Percentiles rank a stretch among this genome's conserved stretches.
These are phyloP conservation scores for Atherinosoma microstoma DNA, from an alignment of 2,797 vertebrate species.

Conservation along the genomic window DNA sequence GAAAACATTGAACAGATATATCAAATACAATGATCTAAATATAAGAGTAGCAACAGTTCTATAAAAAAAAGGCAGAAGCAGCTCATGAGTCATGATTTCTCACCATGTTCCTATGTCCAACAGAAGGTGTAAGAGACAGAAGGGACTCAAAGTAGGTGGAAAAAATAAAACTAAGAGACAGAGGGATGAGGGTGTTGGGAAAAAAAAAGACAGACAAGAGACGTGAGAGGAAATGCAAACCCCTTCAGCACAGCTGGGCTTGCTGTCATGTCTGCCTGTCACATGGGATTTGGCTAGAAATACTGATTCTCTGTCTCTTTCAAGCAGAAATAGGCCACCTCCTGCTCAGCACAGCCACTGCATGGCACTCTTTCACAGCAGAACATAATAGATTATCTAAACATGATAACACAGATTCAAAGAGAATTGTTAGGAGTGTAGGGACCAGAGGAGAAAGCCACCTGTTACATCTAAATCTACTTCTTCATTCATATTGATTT, in stretches of 20 bases:
- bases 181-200: conserved; percentile 1
- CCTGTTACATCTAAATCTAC: conserved; percentile 12
- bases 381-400: conserved; percentile 25
- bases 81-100: neutral
- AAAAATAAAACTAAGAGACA: conserved; percentile 9
- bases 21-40: neutral
- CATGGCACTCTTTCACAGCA: conserved; percentile 44
- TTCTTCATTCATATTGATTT: neutral
- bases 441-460: conserved; percentile 24
- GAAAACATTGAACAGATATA: neutral
- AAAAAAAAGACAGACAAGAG: conserved; percentile 27
- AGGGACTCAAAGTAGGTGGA: conserved; percentile 19
- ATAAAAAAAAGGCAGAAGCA: neutral
- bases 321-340: conserved; percentile 63
- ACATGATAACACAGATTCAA: conserved; percentile 23
- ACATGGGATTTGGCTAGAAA: conserved; percentile 57
- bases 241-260: conserved; percentile 50
- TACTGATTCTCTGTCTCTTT: conserved; percentile 52
- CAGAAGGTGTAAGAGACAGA: conserved; percentile 19
- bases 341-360: conserved; percentile 41
- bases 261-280: conserved; percentile 58
- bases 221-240: conserved; percentile 42
- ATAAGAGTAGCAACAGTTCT: neutral
- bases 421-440: conserved; percentile 29
- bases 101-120: neutral